These are phyloP conservation scores for Lasioglossum baleicum DNA, from an alignment of 1,140 invertebrate genomes.

Conservation along the genomic window DNA sequence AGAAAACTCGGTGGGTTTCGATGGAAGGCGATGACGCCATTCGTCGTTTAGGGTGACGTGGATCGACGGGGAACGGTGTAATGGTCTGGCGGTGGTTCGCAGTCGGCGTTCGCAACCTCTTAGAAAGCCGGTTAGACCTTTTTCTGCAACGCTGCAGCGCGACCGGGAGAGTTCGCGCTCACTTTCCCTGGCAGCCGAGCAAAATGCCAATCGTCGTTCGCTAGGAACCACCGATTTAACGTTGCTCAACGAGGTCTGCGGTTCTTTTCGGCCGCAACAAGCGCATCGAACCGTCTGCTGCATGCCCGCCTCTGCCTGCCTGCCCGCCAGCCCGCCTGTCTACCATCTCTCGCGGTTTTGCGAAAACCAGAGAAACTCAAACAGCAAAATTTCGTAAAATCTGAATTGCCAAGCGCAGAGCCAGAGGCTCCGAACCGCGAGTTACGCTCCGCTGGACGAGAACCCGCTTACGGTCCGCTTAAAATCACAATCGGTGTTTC, in stretches of 20 bases:
- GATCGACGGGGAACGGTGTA: too few relatives aligned
- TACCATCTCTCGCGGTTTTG: not conserved
- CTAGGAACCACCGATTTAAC: slow-evolving; percentile 34
- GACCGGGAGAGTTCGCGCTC: slow-evolving; percentile 60
- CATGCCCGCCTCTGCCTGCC: too few relatives aligned
- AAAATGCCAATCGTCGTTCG: slow-evolving; percentile 55
- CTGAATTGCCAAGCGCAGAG: not conserved
- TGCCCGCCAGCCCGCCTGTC: too few relatives aligned
- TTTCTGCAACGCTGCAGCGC: slow-evolving; percentile 33
- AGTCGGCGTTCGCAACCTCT: slow-evolving; percentile 17
- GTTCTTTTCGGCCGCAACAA: not conserved
- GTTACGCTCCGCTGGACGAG: too few relatives aligned
- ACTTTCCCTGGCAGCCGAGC: slow-evolving; percentile 67
- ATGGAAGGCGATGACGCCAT: too few relatives aligned
- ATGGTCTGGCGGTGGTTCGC: too few relatives aligned
- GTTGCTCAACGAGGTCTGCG: not conserved
- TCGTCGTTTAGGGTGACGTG: too few relatives aligned
- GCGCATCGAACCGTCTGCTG: not conserved
- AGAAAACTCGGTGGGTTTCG: too few relatives aligned
- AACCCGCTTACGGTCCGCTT: too few relatives aligned
- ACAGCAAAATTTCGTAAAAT: not conserved
- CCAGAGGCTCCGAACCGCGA: too few relatives aligned
- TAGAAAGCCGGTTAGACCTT: slow-evolving; percentile 53
- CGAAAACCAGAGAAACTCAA: not conserved
- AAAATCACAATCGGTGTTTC: too few relatives aligned